Evolutionary conservation across 2,888 invertebrate species (phyloP).

Genomic region (Dryomyza anilis): DNA sequence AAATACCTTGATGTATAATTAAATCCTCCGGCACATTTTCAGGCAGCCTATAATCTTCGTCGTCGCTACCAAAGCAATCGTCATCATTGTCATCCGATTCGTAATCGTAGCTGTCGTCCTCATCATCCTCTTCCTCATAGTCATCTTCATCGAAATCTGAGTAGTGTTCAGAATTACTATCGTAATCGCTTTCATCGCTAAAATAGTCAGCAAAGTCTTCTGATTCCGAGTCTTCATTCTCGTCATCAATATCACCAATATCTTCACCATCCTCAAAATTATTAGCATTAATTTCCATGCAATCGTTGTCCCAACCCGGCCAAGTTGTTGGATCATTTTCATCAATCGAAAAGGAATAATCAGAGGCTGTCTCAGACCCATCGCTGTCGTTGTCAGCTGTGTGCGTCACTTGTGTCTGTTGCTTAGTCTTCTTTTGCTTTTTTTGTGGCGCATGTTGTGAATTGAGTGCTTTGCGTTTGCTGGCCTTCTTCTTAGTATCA

Average conservation of each 20-base stretch:
- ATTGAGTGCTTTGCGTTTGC: not conserved
- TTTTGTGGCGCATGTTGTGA: not conserved
- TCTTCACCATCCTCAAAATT: not conserved
- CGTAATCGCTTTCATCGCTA: constrained; percentile 10
- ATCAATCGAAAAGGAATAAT: constrained; percentile 1
- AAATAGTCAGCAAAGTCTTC: not conserved
- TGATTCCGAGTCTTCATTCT: too few species aligned
- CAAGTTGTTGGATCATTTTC: not conserved
- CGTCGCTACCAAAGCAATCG: not conserved
- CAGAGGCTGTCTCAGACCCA: too few species aligned
- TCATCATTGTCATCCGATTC: not conserved
- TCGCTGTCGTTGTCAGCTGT: not conserved
- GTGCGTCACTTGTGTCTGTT: not conserved
- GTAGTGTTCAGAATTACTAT: too few species aligned
- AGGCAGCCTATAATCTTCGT: constrained; percentile 38
- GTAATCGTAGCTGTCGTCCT: constrained; percentile 28
- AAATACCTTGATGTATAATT: constrained; percentile 42
- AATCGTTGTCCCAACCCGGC: too few species aligned
- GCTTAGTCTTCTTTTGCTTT: not conserved
- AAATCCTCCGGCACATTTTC: constrained; percentile 43
- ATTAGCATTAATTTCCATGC: too few species aligned
- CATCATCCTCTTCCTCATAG: constrained; percentile 33
- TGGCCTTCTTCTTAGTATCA: not conserved
- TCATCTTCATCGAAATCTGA: constrained; percentile 32
- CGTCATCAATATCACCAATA: not conserved